Evolutionary conservation across 1,140 invertebrate species (phyloP).

Genomic region (Patella vulgata): DNA sequence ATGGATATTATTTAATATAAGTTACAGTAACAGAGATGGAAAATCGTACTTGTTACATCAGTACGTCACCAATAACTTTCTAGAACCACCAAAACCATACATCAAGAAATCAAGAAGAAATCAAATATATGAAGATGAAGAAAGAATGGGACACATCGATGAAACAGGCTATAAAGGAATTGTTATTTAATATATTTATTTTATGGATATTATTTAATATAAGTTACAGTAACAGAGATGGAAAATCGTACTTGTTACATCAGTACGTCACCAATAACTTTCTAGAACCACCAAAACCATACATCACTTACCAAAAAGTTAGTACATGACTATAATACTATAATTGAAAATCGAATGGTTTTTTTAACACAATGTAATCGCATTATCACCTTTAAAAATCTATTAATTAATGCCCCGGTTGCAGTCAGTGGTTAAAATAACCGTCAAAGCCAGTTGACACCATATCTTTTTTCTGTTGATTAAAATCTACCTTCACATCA

Average conservation of each 20-base stretch:
- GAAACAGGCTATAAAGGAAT: constrained; percentile 41
- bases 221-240: constrained; percentile 62
- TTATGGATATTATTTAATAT: constrained; percentile 60
- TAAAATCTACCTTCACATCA: no score
- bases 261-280: constrained; percentile 51
- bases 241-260: constrained; percentile 54
- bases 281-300: constrained; percentile 1
- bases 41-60: constrained; percentile 54
- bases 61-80: constrained; percentile 48
- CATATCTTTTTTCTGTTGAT: no score
- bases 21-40: constrained; percentile 62
- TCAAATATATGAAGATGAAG: neutral
- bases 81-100: constrained; percentile 1
- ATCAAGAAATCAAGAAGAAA: no score
- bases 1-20: constrained; percentile 58
- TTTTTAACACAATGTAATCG: no score
- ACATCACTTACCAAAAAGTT: neutral
- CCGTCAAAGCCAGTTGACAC: no score
- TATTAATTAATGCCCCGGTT: no score
- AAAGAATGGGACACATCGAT: neutral
- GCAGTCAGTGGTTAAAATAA: no score
- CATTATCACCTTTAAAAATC: no score
- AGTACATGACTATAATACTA: no score
- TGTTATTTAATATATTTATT: constrained; percentile 61
- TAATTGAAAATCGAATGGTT: no score